Conservation (phyloP, 2,888 invertebrate genomes). For the Rugalucina vietnamica region DNA sequence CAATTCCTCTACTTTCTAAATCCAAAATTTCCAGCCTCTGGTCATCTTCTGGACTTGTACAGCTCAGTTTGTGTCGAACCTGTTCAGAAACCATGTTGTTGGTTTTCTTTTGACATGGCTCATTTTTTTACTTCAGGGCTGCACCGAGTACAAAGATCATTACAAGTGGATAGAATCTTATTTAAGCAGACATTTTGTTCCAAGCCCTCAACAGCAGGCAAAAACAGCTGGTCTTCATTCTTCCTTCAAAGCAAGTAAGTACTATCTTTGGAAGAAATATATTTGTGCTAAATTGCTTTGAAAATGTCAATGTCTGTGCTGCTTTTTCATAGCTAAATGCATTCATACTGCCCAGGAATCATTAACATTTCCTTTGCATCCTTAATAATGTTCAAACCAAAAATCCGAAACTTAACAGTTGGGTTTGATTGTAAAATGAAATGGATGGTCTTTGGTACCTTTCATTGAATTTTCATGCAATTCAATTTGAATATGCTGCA, state of each 20-base stretch:
- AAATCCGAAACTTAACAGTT: neutral
- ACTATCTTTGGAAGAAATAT: neutral
- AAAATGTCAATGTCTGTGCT: neutral
- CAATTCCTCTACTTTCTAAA: neutral
- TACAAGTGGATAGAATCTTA: slow-evolving; percentile 75
- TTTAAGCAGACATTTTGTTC: slow-evolving; percentile 68
- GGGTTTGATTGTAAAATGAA: neutral
- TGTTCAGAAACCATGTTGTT: neutral
- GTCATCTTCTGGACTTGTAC: neutral
- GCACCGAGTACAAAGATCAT: slow-evolving; percentile 74
- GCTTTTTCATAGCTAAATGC: neutral
- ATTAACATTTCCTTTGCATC: neutral
- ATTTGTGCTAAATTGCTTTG: neutral
- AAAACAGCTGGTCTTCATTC: slow-evolving; percentile 72
- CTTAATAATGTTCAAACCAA: neutral
- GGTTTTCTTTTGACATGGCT: no score
- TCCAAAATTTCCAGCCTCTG: neutral
- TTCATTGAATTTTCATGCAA: no score
- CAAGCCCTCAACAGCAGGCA: slow-evolving; percentile 70
- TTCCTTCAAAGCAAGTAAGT: slow-evolving; percentile 14
- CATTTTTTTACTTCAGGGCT: slow-evolving; percentile 67
- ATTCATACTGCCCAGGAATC: neutral
- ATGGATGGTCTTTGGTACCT: no score
- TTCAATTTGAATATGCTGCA: no score
- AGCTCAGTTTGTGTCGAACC: neutral